Conservation (phyloP, 2,797 vertebrate species). For the Staurois parvus region DNA sequence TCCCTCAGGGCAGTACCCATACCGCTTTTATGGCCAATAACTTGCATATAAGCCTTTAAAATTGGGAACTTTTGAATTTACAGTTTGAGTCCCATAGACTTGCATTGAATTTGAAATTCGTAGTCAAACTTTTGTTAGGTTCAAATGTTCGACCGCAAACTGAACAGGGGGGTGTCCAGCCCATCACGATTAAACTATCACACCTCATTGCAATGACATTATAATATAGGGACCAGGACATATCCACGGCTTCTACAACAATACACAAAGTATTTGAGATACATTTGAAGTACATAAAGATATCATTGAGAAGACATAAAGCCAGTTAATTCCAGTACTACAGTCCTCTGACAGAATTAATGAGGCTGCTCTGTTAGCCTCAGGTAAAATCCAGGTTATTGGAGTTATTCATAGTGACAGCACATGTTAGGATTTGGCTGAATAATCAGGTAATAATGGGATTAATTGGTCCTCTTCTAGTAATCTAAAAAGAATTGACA, state of each 20-base stretch:
- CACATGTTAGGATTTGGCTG: constrained; percentile 74
- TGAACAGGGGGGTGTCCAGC: too few species aligned
- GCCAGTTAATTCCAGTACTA: constrained; percentile 49
- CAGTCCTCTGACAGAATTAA: constrained; percentile 75
- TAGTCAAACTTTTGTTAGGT: too few species aligned
- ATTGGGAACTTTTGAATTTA: too few species aligned
- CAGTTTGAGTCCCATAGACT: too few species aligned
- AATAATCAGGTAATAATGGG: constrained; percentile 82
- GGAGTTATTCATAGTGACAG: constrained; percentile 78
- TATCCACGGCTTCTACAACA: too few species aligned
- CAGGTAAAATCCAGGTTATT: constrained; percentile 74
- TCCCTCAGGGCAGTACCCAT: too few species aligned
- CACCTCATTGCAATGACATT: neutral
- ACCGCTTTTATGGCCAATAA: too few species aligned
- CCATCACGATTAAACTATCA: neutral
- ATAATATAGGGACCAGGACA: neutral
- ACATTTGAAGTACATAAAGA: neutral
- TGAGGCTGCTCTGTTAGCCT: constrained; percentile 76
- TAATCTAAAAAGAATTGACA: constrained; percentile 72
- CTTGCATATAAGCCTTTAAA: too few species aligned
- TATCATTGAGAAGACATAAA: neutral
- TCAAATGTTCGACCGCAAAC: too few species aligned
- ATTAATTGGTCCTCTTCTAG: constrained; percentile 75
- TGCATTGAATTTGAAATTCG: too few species aligned
- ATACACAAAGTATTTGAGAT: neutral